Evolutionary conservation across 1,140 invertebrate species (phyloP), one percentile per base, ranked within the genome.

Genomic region (Ceratina australensis): DNA sequence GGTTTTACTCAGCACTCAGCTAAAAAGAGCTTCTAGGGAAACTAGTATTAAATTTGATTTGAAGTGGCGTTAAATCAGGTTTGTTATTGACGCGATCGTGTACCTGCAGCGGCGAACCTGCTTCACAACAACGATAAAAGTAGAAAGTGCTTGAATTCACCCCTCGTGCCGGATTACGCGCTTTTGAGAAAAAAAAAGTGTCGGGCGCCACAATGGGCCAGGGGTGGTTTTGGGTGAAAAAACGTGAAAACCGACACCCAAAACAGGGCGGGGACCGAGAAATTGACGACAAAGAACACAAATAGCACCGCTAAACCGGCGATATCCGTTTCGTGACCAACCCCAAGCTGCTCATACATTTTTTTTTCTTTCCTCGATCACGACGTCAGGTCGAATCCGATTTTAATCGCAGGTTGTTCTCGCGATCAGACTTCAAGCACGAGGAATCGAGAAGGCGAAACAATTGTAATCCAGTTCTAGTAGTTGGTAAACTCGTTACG

Each of bases 211-310:
- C 86, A 89, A 89, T 79, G 50, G 84, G 79, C 65, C 79, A 88
- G 86, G 90, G 90, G 91, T 88, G 88, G 79, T 92, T 92, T 92
- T 92, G 88, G 91, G 91, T 89, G 89, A 90, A 92, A 92, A 92
- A 91, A 90, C 87, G 74, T 89, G 90, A 92, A 92, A 92, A 92
- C 86, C 89, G 91, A 92, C 88, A 92, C 91, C 80, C 91, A 90
- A 92, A 92, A 92, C 88, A 92, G 89, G 88, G 88, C 87, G 87
- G 86, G 81, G 83, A 86, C 85, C 90, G 89, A 87, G 86, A 92
- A 91, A 92, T 92, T 88, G 89, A 80, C 86, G 86, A 90, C 90
- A 91, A 90, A 90, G 87, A 88, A 84, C 81, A 85, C 87, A 89
- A 90, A 90, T 91, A 89, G 89, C 87, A 80, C 85, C 76, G 69